Evolutionary conservation across 2,797 vertebrate genomes (phyloP), one percentile per base, ranked within the genome.

Genomic region (Sebastes cheni): DNA sequence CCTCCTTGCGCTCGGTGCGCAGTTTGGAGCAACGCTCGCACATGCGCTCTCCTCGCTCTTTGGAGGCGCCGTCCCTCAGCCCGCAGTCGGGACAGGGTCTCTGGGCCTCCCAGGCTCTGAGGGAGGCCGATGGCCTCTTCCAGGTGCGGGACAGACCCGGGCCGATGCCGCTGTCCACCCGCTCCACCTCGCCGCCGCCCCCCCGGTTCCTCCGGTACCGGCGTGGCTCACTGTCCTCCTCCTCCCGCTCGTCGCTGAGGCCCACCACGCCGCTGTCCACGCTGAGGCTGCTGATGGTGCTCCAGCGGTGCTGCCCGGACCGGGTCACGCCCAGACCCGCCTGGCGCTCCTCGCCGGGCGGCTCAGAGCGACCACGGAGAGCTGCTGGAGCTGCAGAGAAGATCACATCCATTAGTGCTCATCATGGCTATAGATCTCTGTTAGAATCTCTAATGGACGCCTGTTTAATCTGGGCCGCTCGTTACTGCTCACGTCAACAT

Each of bases 201-300:
- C 34, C 34, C 8, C 92, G 68, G 75, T 16, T 88, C 4, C 90
- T 74, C 23, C 90, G 93, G 87, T 81, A 73, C 2, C 67, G 93
- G 7, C 80, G 92, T 16, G 90, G 94, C 76, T 94, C 94, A 9
- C 91, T 86, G 81, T 94, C 95, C 64, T 94, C 93, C 65, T 97
- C 96, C 1, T 97, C 97, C 0, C 92, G 95, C 78, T 96, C 96
- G 10, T 98, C 97, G 0, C 95, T 96, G 76, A 97, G 92, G 0
- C 97, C 97, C 8, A 97, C 96, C 7, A 99, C 96, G 0, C 97
- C 97, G 0, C 97, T 98, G 96, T 98, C 98, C 0, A 96, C 96
- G 34, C 97, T 98, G 85, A 98, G 93, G 88, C 97, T 97, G 95
- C 97, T 98, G 88, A 97, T 93, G 5, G 97, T 97, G 91, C 97